Evolutionary conservation across 2,888 invertebrate species (phyloP), one percentile per base, ranked within the genome.

Genomic region (Erebia epiphron): DNA sequence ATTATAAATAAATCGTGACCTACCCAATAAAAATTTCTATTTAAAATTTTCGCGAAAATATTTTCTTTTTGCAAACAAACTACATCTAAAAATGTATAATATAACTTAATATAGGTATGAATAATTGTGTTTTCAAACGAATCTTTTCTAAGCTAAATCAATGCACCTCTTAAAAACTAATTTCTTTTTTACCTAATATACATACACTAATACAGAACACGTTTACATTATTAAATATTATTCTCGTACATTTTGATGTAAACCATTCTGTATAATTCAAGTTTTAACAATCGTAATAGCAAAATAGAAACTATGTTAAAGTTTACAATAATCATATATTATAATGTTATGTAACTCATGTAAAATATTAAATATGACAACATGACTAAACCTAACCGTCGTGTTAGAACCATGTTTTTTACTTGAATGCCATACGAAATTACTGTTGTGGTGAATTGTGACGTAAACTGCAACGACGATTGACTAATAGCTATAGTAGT

Each of bases 281-380:
- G 81, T 80, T 79, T 80, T 80, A 83, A 84, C 84, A 85, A 84
- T 84, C 78, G 76, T 82, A 84, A 87, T 86, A 88, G 83, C 83
- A 87, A 87, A 86, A 83, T 86, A 86, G 83, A 86, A 84, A 84
- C 82, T 85, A 83, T 82, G 76, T 85, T 87, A 86, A 85, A 84
- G 84, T 87, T 85, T 84, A 85, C 81, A 84, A 83, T 89, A 89
- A 86, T 84, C 7, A 35, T 35, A 26, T n/a, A n/a, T n/a, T n/a
- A n/a, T 35, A 35, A 89, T 86, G 89, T 79, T 78, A 87, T 7
- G 35, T 88, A 88, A 87, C 85, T 83, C 82, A 83, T 86, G 84
- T 87, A 88, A 86, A 88, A 88, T 86, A 90, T 88, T 86, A 85
- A 86, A 87, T 86, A 89, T 86, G 79, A 82, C 86, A 88, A 86